phyloP scores from a whole-genome alignment of 2,797 vertebrate genomes.

The Eulemur albifrons region DNA sequence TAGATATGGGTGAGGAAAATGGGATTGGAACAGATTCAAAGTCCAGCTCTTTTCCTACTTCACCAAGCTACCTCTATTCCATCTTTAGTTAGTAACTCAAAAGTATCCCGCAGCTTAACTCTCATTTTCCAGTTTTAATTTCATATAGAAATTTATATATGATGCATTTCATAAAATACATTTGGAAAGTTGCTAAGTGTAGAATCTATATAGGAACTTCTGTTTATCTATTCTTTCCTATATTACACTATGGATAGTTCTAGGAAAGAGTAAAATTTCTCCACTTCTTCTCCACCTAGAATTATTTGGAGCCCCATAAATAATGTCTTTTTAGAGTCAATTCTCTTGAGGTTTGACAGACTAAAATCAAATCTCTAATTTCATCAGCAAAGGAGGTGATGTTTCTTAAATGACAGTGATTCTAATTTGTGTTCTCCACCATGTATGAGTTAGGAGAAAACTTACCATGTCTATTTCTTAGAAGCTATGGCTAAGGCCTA shows the following conservation, averaged over 20 bases:
- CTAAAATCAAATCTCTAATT: conserved; percentile 54
- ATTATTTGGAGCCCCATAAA: not conserved
- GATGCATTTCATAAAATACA: not conserved
- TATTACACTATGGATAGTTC: not conserved
- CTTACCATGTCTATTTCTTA: not conserved
- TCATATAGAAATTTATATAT: not conserved
- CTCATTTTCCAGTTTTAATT: not conserved
- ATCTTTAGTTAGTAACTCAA: not conserved
- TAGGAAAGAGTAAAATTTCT: not conserved
- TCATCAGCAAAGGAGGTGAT: not conserved
- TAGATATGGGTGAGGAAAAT: not conserved
- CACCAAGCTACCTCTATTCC: not conserved
- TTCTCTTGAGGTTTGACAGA: not conserved
- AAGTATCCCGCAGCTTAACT: not conserved
- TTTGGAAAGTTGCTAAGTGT: not conserved
- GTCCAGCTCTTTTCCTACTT: not conserved
- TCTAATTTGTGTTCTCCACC: conserved; percentile 64
- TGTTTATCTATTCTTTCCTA: not conserved
- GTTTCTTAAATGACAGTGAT: not conserved
- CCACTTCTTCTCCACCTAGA: not conserved
- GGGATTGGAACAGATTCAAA: not conserved
- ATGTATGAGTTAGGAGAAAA: conserved; percentile 50
- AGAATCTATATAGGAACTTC: not conserved
- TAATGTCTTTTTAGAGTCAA: not conserved
- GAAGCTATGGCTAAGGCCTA: conserved; percentile 38